Evolutionary conservation across 2,888 invertebrate species (phyloP).

Genomic region (Caenorhabditis japonica): DNA sequence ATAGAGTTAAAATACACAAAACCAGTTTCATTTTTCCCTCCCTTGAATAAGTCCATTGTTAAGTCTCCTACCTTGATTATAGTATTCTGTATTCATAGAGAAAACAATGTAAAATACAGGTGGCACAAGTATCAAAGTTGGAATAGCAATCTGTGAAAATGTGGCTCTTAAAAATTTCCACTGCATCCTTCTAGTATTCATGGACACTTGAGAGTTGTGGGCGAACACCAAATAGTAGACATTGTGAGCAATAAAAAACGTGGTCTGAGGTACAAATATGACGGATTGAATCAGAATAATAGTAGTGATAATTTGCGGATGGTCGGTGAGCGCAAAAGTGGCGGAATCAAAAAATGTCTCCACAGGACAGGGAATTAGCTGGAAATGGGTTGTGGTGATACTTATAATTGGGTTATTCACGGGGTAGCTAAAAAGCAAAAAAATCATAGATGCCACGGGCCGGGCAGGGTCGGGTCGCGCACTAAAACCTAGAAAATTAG

Average conservation of each 20-base stretch:
- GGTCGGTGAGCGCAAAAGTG: constrained; percentile 15
- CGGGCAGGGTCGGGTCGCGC: too few species aligned
- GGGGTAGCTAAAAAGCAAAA: too few species aligned
- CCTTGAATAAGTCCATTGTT: too few species aligned
- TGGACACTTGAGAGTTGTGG: constrained; percentile 16
- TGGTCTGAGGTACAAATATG: constrained; percentile 7
- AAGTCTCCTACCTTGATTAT: constrained; percentile 22
- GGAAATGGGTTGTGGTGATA: not conserved
- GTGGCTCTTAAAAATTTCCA: constrained; percentile 11
- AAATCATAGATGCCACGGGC: too few species aligned
- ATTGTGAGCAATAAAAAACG: constrained; percentile 12
- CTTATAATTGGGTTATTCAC: too few species aligned
- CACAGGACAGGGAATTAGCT: constrained; percentile 21
- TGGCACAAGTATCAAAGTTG: not conserved
- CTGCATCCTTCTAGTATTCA: constrained; percentile 18
- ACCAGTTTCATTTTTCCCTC: too few species aligned
- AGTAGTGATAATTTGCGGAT: constrained; percentile 12
- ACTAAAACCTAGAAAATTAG: too few species aligned
- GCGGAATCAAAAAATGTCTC: constrained; percentile 18
- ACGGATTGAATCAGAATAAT: constrained; percentile 24
- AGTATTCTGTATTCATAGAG: constrained; percentile 18
- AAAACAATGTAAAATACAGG: constrained; percentile 34
- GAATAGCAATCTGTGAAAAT: constrained; percentile 7
- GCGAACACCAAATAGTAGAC: constrained; percentile 21
- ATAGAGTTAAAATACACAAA: too few species aligned